A percentile compares a stretch with the other conserved stretches of the same genome.
These are phyloP conservation scores for Phragmatobia fuliginosa DNA, from an alignment of 2,888 invertebrate genomes.

Conservation along the genomic window DNA sequence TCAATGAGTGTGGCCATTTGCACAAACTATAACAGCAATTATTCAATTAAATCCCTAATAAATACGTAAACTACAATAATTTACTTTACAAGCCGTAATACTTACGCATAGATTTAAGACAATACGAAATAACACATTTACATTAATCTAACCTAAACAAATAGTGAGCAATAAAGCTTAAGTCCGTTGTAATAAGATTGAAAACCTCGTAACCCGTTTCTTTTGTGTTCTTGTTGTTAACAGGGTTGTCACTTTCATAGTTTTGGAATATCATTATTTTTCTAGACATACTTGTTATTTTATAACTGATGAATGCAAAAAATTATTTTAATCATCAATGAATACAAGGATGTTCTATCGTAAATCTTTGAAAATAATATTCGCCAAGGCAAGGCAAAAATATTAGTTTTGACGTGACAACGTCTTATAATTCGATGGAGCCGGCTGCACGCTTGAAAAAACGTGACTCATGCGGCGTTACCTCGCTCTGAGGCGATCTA, in stretches of 20 bases:
- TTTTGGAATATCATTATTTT: neutral
- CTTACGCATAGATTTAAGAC: neutral
- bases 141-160: constrained; percentile 24
- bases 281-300: neutral
- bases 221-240: constrained; percentile 10
- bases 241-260: constrained; percentile 14
- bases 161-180: constrained; percentile 25
- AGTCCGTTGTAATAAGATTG: constrained; percentile 27
- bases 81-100: neutral
- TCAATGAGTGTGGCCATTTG: neutral
- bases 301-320: neutral
- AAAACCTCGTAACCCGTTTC: constrained; percentile 27
- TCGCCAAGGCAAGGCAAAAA: too few relatives aligned
- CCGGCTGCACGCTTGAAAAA: too few relatives aligned
- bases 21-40: too few relatives aligned
- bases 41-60: neutral
- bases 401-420: too few relatives aligned
- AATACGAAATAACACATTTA: constrained; percentile 14
- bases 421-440: too few relatives aligned
- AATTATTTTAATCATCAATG: neutral
- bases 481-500: too few relatives aligned
- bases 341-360: neutral
- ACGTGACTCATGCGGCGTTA: too few relatives aligned
- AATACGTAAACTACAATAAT: neutral
- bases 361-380: neutral